Conservation (phyloP, 2,797 vertebrate species). For the Heteromormyrus szaboi region DNA sequence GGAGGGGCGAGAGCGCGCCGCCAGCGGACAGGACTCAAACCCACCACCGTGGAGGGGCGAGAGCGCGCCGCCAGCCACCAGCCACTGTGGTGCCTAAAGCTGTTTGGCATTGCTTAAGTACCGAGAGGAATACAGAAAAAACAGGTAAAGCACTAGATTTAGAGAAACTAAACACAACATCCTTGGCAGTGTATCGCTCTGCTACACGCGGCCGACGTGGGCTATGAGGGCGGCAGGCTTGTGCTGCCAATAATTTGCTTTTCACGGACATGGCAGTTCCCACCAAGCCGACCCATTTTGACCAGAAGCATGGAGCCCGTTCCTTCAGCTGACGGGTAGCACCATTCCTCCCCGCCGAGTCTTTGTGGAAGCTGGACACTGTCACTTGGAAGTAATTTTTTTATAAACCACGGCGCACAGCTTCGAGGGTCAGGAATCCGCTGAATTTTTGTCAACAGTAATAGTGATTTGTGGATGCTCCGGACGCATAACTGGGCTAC, state of each 20-base stretch:
- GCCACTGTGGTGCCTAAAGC: not conserved
- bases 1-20: too few relatives aligned
- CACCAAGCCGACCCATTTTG: not conserved
- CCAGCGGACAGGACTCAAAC: too few relatives aligned
- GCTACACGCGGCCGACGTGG: not conserved
- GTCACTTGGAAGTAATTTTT: not conserved
- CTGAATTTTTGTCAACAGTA: not conserved
- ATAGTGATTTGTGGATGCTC: not conserved
- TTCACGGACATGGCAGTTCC: not conserved
- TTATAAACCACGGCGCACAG: not conserved
- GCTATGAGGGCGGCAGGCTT: not conserved
- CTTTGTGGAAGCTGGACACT: not conserved
- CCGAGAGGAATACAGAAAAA: not conserved
- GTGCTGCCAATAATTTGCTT: not conserved
- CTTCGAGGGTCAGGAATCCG: not conserved
- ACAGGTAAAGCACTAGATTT: not conserved
- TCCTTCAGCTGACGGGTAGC: not conserved
- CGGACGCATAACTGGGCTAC: not conserved
- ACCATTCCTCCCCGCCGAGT: not conserved
- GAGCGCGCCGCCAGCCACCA: not conserved
- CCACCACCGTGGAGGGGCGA: not conserved
- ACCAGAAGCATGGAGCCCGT: not conserved
- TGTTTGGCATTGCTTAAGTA: not conserved
- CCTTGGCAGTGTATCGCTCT: not conserved
- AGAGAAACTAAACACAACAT: not conserved